Conservation (phyloP, 2,113 vertebrate genomes). For the Cebidichthys violaceus region DNA sequence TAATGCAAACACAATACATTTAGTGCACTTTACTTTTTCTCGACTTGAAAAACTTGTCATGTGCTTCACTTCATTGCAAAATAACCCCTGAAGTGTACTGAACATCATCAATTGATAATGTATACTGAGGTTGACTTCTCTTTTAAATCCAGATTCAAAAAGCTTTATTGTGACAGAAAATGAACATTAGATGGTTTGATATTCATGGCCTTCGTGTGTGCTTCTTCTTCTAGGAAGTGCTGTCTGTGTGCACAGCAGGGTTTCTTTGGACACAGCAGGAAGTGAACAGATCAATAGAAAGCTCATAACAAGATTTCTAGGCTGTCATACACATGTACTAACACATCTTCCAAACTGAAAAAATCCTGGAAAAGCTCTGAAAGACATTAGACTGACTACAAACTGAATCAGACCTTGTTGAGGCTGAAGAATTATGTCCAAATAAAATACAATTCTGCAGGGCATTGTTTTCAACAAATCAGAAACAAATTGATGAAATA, state of each 20-base stretch:
- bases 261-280: conserved; percentile 38
- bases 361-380: not conserved
- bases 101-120: not conserved
- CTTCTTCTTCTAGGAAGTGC: conserved; percentile 1
- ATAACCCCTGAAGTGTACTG: not conserved
- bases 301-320: conserved; percentile 28
- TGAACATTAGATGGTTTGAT: not conserved
- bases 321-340: conserved; percentile 11
- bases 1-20: not conserved
- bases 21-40: not conserved
- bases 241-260: conserved; percentile 7
- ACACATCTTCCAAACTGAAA: conserved; percentile 10
- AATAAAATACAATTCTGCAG: not conserved
- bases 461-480: not conserved
- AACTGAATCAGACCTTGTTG: not conserved
- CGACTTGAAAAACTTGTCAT: not conserved
- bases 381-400: not conserved
- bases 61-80: not conserved
- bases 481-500: not conserved
- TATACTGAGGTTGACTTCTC: not conserved
- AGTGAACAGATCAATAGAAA: conserved; percentile 52
- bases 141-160: not conserved
- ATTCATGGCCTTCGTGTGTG: not conserved
- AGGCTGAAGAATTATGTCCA: not conserved
- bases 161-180: not conserved